phyloP scores from a whole-genome alignment of 2,888 invertebrate species.

The Drosophila cracens region DNA sequence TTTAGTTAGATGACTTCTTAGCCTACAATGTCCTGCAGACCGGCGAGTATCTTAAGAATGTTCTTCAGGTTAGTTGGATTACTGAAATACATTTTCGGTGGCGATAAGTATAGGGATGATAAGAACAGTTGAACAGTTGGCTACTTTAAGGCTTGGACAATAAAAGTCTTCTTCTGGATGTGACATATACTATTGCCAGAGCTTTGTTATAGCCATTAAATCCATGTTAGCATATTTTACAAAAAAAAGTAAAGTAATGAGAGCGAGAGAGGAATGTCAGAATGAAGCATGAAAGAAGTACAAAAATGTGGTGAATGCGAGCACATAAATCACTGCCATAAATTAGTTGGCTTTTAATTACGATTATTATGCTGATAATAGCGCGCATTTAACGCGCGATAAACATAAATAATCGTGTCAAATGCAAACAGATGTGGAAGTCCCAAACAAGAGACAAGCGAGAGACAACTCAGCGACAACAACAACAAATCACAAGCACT shows the following conservation, averaged over 20 bases:
- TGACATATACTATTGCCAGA: not conserved
- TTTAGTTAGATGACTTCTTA: too few species aligned
- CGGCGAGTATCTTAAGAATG: too few species aligned
- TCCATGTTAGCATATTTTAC: not conserved
- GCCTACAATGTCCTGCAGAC: too few species aligned
- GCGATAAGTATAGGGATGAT: not conserved
- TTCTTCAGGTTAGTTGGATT: not conserved
- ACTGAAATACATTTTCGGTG: not conserved
- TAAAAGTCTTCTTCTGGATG: not conserved
- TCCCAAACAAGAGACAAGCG: constrained; percentile 33
- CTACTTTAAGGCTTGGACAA: not conserved
- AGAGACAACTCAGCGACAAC: constrained; percentile 35
- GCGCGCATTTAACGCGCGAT: constrained; percentile 82
- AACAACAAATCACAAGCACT: constrained; percentile 59
- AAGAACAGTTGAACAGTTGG: not conserved
- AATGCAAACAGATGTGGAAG: constrained; percentile 77
- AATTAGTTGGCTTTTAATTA: constrained; percentile 83
- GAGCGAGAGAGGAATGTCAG: constrained; percentile 1
- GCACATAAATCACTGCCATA: constrained; percentile 81
- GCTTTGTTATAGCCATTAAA: not conserved
- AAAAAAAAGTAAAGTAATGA: not conserved
- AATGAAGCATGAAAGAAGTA: constrained; percentile 25
- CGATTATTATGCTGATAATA: constrained; percentile 83
- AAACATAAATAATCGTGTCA: constrained; percentile 84
- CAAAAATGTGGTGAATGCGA: constrained; percentile 37